A percentile compares a stretch with the other conserved stretches of the same genome.
Evolutionary conservation across 2,113 vertebrate species (phyloP).

Genomic region (Atrichornis clamosus): DNA sequence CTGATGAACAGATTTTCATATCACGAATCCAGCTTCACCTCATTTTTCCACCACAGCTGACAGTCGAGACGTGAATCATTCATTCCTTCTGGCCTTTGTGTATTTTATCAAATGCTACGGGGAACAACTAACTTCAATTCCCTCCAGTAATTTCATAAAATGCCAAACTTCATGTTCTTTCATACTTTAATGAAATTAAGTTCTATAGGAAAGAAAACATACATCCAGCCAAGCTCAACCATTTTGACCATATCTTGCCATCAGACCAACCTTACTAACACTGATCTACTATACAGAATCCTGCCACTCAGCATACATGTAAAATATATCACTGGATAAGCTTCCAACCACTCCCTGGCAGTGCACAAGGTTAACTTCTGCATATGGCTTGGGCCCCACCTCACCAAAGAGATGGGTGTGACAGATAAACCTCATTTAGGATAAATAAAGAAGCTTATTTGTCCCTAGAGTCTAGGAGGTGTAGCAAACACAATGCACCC

Average conservation of each 20-base stretch:
- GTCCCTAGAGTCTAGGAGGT: background rate
- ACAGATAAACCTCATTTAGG: background rate
- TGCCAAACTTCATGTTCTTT: constrained; percentile 1
- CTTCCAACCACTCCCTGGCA: background rate
- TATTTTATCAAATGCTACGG: constrained; percentile 31
- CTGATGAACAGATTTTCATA: constrained; percentile 54
- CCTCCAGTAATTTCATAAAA: constrained; percentile 9
- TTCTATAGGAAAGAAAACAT: background rate
- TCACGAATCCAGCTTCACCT: constrained; percentile 46
- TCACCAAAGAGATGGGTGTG: background rate
- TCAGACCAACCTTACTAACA: background rate
- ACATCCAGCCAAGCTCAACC: background rate
- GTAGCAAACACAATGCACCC: background rate
- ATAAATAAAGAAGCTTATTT: background rate
- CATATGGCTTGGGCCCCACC: background rate
- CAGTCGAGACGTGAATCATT: constrained; percentile 46
- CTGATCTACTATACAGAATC: background rate
- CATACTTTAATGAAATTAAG: constrained; percentile 7
- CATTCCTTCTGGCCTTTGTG: constrained; percentile 51
- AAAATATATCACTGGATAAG: background rate
- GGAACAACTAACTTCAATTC: constrained; percentile 4
- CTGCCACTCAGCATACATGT: background rate
- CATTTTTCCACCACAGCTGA: constrained; percentile 16
- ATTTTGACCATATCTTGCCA: background rate
- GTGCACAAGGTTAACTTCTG: background rate